phyloP scores from a whole-genome alignment of 2,888 invertebrate genomes.

The Neoascia interrupta region DNA sequence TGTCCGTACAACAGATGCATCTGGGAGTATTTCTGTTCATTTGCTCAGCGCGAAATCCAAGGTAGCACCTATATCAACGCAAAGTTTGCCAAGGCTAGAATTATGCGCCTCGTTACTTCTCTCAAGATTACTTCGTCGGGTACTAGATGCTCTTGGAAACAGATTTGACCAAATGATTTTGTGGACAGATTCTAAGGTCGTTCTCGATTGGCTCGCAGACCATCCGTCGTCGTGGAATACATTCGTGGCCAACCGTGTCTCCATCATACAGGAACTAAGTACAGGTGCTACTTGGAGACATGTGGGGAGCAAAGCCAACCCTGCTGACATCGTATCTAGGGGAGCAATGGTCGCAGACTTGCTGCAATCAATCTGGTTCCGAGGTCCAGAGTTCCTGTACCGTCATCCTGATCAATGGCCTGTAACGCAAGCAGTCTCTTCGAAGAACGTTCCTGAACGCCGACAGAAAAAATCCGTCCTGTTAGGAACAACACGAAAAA shows the following conservation, averaged over 20 bases:
- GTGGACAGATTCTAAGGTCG: constrained; percentile 60
- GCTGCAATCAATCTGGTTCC: background rate
- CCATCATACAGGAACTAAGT: constrained; percentile 71
- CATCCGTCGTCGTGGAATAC: constrained; percentile 62
- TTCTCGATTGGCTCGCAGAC: constrained; percentile 52
- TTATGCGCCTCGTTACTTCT: constrained; percentile 58
- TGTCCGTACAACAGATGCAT: constrained; percentile 6
- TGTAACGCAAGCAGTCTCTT: background rate
- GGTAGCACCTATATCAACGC: constrained; percentile 58
- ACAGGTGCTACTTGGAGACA: constrained; percentile 71
- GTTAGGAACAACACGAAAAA: background rate
- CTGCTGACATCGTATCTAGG: constrained; percentile 73
- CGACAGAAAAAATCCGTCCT: background rate
- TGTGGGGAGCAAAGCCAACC: constrained; percentile 71
- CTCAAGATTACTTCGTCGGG: constrained; percentile 15
- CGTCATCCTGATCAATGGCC: background rate
- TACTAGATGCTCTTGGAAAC: background rate
- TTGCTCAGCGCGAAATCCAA: constrained; percentile 61
- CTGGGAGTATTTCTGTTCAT: constrained; percentile 6
- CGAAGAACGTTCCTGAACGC: background rate
- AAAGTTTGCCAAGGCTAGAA: constrained; percentile 60
- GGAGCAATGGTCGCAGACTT: constrained; percentile 51
- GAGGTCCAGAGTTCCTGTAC: constrained; percentile 15
- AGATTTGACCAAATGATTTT: constrained; percentile 11
- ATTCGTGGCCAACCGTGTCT: constrained; percentile 54